Conservation (phyloP, 2,888 invertebrate species). For the Apodemia mormo region DNA sequence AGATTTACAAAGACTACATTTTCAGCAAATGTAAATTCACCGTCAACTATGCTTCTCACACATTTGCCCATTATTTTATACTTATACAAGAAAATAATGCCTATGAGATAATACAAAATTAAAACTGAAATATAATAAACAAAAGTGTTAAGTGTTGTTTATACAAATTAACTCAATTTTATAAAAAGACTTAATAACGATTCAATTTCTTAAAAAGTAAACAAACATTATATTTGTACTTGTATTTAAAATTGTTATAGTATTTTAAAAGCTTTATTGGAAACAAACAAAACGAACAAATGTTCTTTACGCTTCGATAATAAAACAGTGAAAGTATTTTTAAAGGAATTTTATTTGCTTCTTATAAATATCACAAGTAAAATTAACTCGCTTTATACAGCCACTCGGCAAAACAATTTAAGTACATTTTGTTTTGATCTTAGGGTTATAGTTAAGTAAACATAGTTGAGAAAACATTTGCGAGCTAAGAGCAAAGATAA, state of each 20-base stretch:
- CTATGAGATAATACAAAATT: too few species aligned
- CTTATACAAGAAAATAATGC: too few species aligned
- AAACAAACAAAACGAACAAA: conserved; percentile 7
- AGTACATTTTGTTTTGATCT: conserved; percentile 10
- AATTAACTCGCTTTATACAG: conserved; percentile 15
- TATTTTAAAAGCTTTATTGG: conserved; percentile 4
- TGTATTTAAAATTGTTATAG: not conserved
- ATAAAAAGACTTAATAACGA: not conserved
- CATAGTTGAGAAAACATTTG: conserved; percentile 13
- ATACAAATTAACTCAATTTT: too few species aligned
- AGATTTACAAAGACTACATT: too few species aligned
- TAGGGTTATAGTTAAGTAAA: conserved; percentile 10
- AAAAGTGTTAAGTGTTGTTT: too few species aligned
- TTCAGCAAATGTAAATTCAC: too few species aligned
- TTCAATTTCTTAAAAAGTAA: not conserved
- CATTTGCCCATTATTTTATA: too few species aligned
- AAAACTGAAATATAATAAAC: too few species aligned
- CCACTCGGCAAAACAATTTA: conserved; percentile 10
- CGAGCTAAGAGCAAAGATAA: not conserved
- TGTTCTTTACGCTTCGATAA: conserved; percentile 6
- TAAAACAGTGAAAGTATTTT: conserved; percentile 8
- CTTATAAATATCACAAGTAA: not conserved
- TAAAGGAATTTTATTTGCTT: not conserved
- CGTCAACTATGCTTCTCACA: too few species aligned
- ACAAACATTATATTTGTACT: not conserved